Conservation (phyloP, 2,113 vertebrate genomes). For the Oreochromis niloticus region DNA sequence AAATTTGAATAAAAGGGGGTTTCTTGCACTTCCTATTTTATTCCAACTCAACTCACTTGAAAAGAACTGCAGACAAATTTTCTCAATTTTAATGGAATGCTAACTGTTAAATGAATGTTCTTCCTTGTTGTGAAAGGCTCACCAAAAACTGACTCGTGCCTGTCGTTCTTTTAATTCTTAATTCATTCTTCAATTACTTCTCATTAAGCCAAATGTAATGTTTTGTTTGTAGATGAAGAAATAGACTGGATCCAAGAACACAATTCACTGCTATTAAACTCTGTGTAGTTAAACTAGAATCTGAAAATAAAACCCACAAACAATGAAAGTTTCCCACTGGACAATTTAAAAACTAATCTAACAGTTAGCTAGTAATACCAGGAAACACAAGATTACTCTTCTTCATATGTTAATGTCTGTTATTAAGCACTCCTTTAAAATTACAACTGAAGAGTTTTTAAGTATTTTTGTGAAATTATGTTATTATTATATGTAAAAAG, state of each 20-base stretch:
- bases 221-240: not conserved
- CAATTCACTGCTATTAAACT: not conserved
- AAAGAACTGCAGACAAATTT: not conserved
- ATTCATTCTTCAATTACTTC: conserved; percentile 1
- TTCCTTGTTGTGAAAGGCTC: not conserved
- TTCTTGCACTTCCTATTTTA: too few species aligned
- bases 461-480: not conserved
- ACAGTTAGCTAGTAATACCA: not conserved
- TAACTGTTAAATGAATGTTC: not conserved
- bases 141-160: not conserved
- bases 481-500: not conserved
- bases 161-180: not conserved
- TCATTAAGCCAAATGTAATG: not conserved
- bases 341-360: not conserved
- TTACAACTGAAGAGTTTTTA: not conserved
- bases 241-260: not conserved
- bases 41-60: not conserved
- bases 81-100: not conserved
- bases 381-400: not conserved
- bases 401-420: not conserved
- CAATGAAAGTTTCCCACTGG: not conserved
- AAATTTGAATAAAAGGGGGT: not conserved
- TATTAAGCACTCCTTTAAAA: not conserved
- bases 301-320: not conserved
- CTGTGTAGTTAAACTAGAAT: not conserved